Conservation (phyloP, 2,888 invertebrate genomes). For the Cerceris rybyensis region DNA sequence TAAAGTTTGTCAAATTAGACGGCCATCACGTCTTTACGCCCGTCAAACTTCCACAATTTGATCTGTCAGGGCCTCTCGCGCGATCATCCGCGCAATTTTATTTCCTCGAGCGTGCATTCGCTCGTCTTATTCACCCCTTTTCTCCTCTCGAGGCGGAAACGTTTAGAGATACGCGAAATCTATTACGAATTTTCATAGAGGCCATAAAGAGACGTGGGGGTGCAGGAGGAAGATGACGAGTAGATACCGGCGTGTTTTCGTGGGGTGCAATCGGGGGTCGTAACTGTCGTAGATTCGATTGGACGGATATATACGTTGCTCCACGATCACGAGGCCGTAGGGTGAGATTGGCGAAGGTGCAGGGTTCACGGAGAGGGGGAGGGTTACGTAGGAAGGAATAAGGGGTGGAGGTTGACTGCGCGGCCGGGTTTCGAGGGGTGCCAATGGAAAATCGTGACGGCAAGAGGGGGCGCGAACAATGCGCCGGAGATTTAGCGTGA, state of each 20-base stretch:
- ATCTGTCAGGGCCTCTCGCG: too few species aligned
- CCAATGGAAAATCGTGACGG: constrained; percentile 74
- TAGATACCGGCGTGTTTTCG: constrained; percentile 18
- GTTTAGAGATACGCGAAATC: constrained; percentile 4
- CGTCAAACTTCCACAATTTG: too few species aligned
- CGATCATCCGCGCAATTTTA: too few species aligned
- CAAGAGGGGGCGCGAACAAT: constrained; percentile 75
- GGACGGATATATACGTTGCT: constrained; percentile 48
- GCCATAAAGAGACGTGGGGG: neutral
- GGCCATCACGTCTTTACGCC: too few species aligned
- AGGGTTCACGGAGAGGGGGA: constrained; percentile 26
- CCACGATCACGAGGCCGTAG: constrained; percentile 44
- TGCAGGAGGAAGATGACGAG: constrained; percentile 12
- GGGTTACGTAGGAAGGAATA: constrained; percentile 31
- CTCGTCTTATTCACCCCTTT: neutral
- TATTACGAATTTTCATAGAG: constrained; percentile 11
- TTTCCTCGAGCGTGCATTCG: too few species aligned
- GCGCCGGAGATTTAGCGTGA: constrained; percentile 78
- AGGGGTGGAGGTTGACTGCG: constrained; percentile 61
- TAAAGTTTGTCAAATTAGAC: too few species aligned
- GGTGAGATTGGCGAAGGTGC: constrained; percentile 46
- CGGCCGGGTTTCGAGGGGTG: constrained; percentile 64
- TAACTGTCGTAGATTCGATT: constrained; percentile 55
- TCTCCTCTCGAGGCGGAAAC: neutral
- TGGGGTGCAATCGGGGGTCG: constrained; percentile 28